Base-by-base conservation (phyloP, 2,113 vertebrate genomes). In the Gobiocypris rarus region DNA sequence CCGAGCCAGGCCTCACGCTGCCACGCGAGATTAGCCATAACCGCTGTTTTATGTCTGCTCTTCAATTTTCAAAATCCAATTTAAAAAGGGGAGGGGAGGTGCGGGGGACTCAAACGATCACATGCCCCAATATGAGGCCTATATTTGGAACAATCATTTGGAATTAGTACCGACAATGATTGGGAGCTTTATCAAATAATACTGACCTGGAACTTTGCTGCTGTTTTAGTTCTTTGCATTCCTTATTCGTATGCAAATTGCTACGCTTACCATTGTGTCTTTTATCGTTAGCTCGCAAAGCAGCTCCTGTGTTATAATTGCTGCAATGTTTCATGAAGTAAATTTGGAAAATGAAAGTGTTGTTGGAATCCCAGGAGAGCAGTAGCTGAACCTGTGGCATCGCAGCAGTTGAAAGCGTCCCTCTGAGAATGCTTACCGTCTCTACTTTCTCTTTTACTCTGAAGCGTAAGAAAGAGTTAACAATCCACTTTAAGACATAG, bases 401-500 rank as follows among this genome's bases (percentile, higher is more conserved):
- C 3, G 31, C 45, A 61, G 74, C 81, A 74, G 74, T 11, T 38
- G 52, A n/a, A 78, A 79, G 63, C n/a, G 3, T 74, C 45, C 56
- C 77, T 85, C 13, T 22, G 69, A 50, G 77, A 74, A 38, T 10
- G 54, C 50, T 63, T 28, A 34, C 43, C 14, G 26, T 48, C 24
- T 83, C 71, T n/a, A 13, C n/a, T 63, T 31, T 83, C 34, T 86
- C 38, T 63, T 56, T 83, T 14, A 50, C 28, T 73, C 34, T 50
- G n/a, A 38, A 75, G 75, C 7, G 76, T 54, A 88, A 81, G 87
- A 92, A 91, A 90, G 88, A 89, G 85, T 91, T 91, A 90, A 87
- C 61, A 82, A 87, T 84, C 87, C 84, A 86, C 87, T 91, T 89
- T 85, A 84, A 85, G 88, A 90, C 89, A 92, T 85, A 71, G 88